phyloP scores from a whole-genome alignment of 1,140 invertebrate genomes.

The Drosophila auraria region DNA sequence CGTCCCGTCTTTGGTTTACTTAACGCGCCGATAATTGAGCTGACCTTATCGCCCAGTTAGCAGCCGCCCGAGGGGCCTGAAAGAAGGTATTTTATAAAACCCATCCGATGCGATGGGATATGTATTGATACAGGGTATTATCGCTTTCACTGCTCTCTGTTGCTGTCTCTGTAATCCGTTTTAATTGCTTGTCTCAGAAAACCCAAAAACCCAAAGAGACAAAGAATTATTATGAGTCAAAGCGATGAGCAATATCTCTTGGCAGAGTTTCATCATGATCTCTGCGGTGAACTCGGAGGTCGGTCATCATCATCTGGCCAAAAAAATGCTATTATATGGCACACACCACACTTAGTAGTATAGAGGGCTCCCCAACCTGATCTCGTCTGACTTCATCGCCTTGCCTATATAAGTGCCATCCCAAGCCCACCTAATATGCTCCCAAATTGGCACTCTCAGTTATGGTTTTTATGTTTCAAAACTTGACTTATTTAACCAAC shows the following conservation, averaged over 20 bases:
- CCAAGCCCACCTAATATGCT: conserved; percentile 12
- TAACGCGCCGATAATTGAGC: conserved; percentile 44
- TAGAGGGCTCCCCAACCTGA: conserved; percentile 6
- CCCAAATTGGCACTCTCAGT: conserved; percentile 7
- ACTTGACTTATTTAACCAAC: not conserved
- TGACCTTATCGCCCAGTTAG: conserved; percentile 47
- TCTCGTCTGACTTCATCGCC: conserved; percentile 36
- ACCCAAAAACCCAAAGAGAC: conserved; percentile 4
- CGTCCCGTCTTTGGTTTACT: conserved; percentile 20
- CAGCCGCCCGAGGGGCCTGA: conserved; percentile 22
- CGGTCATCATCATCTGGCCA: conserved; percentile 24
- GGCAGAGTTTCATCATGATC: conserved; percentile 23
- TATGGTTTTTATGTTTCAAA: conserved; percentile 6
- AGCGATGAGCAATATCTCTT: conserved; percentile 30
- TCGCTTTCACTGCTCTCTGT: conserved; percentile 10
- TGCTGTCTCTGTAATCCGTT: conserved; percentile 22
- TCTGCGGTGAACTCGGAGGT: conserved; percentile 21
- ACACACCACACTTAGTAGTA: conserved; percentile 2
- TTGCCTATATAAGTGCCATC: conserved; percentile 28
- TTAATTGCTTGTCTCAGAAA: conserved; percentile 34
- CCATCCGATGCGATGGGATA: conserved; percentile 17
- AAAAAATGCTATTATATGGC: conserved; percentile 20
- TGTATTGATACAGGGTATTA: conserved; percentile 5
- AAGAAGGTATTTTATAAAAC: conserved; percentile 1
- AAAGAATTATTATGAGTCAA: conserved; percentile 42